Percentiles rank a stretch among this genome's conserved stretches.
Conservation (phyloP, 1,140 invertebrate genomes). For the Panonychus citri region DNA sequence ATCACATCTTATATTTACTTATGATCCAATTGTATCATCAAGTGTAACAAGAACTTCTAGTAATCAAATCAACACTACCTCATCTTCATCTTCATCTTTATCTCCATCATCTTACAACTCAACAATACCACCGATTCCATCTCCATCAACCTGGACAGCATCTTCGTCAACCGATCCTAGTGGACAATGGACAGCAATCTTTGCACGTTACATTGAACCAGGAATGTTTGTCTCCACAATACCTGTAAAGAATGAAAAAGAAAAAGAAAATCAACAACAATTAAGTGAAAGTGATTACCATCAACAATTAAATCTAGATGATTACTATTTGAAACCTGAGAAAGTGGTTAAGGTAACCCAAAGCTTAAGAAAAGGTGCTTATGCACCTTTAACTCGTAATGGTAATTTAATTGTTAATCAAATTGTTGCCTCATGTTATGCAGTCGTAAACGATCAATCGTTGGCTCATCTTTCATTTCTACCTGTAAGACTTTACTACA, state of each 20-base stretch:
- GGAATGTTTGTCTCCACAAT: conserved; percentile 24
- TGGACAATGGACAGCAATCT: conserved; percentile 23
- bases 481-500: conserved; percentile 36
- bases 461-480: conserved; percentile 60
- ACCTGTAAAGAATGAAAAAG: too few relatives aligned
- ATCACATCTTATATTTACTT: conserved; percentile 43
- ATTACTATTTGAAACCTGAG: conserved; percentile 21
- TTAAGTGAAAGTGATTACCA: too few relatives aligned
- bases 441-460: conserved; percentile 53
- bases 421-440: conserved; percentile 80
- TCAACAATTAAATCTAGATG: too few relatives aligned
- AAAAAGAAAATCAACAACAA: too few relatives aligned
- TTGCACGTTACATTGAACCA: conserved; percentile 31
- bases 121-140: not conserved
- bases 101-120: not conserved
- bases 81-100: not conserved
- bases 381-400: conserved; percentile 59
- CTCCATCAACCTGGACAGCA: not conserved
- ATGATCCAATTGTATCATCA: conserved; percentile 1
- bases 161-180: not conserved
- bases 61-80: not conserved
- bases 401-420: conserved; percentile 76
- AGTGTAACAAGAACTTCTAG: not conserved
- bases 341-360: conserved; percentile 35
- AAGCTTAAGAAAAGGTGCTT: conserved; percentile 42